These are phyloP conservation scores for Gymnothorax reevesii DNA, from an alignment of 2,797 vertebrate species.

Conservation along the genomic window DNA sequence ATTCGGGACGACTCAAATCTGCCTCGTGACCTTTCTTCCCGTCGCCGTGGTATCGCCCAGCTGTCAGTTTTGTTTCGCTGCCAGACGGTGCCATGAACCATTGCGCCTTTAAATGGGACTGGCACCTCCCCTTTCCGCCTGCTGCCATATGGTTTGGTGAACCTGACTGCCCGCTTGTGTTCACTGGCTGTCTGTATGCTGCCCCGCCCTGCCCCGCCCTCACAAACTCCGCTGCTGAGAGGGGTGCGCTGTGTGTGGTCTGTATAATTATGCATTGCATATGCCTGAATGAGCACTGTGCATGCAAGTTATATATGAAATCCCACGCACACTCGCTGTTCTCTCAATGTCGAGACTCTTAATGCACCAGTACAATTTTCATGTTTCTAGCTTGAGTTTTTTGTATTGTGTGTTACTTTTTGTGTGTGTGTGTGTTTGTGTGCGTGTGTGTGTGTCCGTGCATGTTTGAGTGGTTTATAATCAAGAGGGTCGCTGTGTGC, in stretches of 20 bases:
- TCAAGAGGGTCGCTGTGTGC: background rate
- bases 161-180: background rate
- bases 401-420: no score
- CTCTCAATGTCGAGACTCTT: background rate
- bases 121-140: background rate
- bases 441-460: background rate
- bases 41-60: background rate
- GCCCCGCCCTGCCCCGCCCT: no score
- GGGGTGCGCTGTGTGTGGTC: constrained; percentile 69
- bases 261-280: constrained; percentile 44
- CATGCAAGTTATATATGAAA: background rate
- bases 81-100: background rate
- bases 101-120: background rate
- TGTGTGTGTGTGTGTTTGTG: background rate
- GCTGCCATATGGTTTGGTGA: background rate
- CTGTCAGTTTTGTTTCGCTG: background rate
- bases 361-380: background rate
- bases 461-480: no score
- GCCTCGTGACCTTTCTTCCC: background rate
- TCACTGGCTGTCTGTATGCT: background rate
- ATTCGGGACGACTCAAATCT: no score
- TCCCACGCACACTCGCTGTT: background rate
- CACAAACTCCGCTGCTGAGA: constrained; percentile 48
- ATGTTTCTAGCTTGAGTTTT: no score
- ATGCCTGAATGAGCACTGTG: background rate